phyloP scores from a whole-genome alignment of 2,113 vertebrate species.

The Pteronura brasiliensis region DNA sequence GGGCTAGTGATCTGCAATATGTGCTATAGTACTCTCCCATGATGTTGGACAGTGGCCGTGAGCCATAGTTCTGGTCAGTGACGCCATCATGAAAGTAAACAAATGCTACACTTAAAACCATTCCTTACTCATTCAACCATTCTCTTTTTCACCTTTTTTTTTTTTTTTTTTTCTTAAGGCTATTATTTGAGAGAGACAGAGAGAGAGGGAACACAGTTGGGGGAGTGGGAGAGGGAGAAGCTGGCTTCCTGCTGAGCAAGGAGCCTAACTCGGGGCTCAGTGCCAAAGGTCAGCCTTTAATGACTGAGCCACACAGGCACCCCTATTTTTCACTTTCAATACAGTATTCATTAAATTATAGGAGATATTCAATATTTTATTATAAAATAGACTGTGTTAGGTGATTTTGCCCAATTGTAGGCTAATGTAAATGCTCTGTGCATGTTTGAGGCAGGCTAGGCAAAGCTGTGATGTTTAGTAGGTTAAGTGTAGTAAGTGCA shows the following conservation, averaged over 20 bases:
- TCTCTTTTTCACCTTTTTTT: not conserved
- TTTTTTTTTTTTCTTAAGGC: not conserved
- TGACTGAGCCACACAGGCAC: too few relatives aligned
- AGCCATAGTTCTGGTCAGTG: not conserved
- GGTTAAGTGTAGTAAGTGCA: not conserved
- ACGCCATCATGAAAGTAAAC: not conserved
- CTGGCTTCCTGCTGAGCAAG: too few relatives aligned
- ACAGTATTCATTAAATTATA: not conserved
- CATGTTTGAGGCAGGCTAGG: not conserved
- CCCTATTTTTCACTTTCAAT: not conserved
- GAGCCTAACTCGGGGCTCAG: too few relatives aligned
- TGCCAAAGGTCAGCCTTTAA: too few relatives aligned
- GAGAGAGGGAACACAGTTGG: too few relatives aligned
- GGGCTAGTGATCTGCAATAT: not conserved
- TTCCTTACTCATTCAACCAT: not conserved
- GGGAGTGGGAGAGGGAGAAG: too few relatives aligned
- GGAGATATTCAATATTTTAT: not conserved
- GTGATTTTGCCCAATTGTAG: not conserved
- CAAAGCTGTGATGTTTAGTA: not conserved
- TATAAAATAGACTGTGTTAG: not conserved
- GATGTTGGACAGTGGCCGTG: not conserved
- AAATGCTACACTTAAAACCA: not conserved
- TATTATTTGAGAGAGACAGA: too few relatives aligned
- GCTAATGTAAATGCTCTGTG: not conserved
- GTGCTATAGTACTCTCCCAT: not conserved